Evolutionary conservation across 64 coral and sea anemone species (phyloP), one percentile per base, ranked within the genome.

Genomic region (Pocillopora damicornis): DNA sequence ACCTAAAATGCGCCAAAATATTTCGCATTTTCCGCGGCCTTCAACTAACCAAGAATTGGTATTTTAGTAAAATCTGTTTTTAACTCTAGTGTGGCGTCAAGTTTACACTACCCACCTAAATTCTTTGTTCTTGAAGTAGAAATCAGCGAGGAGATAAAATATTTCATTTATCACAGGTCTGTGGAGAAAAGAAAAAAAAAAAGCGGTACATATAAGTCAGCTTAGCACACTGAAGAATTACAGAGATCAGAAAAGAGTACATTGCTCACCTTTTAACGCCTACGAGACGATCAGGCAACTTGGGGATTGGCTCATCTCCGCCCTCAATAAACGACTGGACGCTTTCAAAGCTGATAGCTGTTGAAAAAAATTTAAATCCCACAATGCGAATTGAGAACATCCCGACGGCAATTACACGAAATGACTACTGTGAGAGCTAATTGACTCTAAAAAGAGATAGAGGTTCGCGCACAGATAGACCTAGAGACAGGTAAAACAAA

Each of bases 71-170:
- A 51, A 51, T 51, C 42, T 7, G 42, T 7, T 51, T 51, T 7
- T 51, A 51, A 51, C 7, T 51, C 42, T 51, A 51, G 42, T 51
- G 2, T 51, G 7, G 42, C 42, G 2, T 51, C 42, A 51, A 2
- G 78, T 18, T 73, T 9, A 25, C 15, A 77, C 10, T 37, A 16
- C 75, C 15, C 83, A 99, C 97, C 97, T 99, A 75, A 99, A 99
- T 85, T 99, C 97, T 78, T 99, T 99, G 85, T 99, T 99, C 85
- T 99, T 99, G 66, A 99, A 99, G 72, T 88, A 99, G 68, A 92
- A 99, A 75, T 99, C 97, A 90, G 97, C 97, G 17, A 99, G 86
- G 13, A 99, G 86, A 74, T 99, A 99, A 42, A 99, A 99, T 12
- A 99, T 75, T 76, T 90, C 97, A 72, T 76, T 80, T 34, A 99